Evolutionary conservation across 1,140 invertebrate genomes (phyloP).

Genomic region (Brachionus koreanus): DNA sequence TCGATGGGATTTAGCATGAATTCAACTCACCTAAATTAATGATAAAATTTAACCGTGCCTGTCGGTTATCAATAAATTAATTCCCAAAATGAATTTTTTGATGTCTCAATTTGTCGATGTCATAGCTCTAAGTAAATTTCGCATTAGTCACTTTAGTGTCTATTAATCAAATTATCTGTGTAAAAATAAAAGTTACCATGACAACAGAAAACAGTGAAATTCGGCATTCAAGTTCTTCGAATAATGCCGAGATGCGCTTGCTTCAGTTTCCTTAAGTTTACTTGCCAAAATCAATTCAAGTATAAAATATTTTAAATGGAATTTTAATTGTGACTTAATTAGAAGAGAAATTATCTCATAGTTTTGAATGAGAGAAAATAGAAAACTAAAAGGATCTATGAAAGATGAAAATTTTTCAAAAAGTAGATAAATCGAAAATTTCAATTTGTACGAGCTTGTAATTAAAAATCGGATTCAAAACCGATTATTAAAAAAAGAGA

Average conservation of each 20-base stretch:
- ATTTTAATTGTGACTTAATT: constrained; percentile 38
- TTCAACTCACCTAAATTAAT: neutral
- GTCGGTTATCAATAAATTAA: neutral
- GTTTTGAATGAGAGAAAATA: neutral
- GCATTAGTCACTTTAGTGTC: neutral
- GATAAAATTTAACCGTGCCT: neutral
- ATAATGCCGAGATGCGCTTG: neutral
- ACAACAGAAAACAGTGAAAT: neutral
- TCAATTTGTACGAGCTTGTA: neutral
- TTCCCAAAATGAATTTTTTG: constrained; percentile 12
- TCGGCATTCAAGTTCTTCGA: neutral
- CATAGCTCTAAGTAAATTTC: neutral
- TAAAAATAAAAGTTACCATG: neutral
- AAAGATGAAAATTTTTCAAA: neutral
- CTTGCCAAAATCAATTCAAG: constrained; percentile 14
- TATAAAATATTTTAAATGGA: constrained; percentile 31
- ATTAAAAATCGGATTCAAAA: constrained; percentile 16
- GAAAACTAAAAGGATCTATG: neutral
- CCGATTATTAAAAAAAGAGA: neutral
- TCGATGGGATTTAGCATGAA: neutral
- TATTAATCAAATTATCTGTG: neutral
- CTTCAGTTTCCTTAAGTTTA: neutral
- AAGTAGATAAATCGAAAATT: neutral
- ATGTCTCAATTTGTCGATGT: neutral
- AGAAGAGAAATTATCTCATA: neutral